Percentiles rank a stretch among this genome's conserved stretches.
These are phyloP conservation scores for Amiota minor DNA, from an alignment of 2,888 invertebrate species.

Conservation along the genomic window DNA sequence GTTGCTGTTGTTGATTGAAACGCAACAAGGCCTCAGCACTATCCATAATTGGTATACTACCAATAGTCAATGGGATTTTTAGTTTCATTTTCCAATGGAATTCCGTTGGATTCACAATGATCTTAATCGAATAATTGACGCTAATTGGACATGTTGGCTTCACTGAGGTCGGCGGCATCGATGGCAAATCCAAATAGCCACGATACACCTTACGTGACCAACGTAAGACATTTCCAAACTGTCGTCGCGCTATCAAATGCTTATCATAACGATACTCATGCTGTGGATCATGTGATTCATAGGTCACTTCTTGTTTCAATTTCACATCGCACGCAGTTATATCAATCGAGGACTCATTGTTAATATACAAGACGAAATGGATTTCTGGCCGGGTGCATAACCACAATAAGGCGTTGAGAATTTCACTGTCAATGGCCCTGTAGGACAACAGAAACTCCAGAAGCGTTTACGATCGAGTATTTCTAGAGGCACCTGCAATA, in stretches of 20 bases:
- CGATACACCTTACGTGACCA: slow-evolving; percentile 79
- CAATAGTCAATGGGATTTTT: slow-evolving; percentile 81
- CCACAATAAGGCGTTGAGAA: slow-evolving; percentile 79
- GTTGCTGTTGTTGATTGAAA: slow-evolving; percentile 53
- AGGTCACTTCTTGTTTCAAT: slow-evolving; percentile 78
- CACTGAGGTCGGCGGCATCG: slow-evolving; percentile 84
- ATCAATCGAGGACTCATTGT: slow-evolving; percentile 83
- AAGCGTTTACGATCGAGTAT: slow-evolving; percentile 71
- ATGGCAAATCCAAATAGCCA: slow-evolving; percentile 79
- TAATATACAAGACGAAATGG: slow-evolving; percentile 80
- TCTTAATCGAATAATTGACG: slow-evolving; percentile 82
- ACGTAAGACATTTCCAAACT: slow-evolving; percentile 77
- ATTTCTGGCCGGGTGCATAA: slow-evolving; percentile 85
- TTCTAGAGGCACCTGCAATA: slow-evolving; percentile 67
- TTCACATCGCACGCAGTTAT: slow-evolving; percentile 79
- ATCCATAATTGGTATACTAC: slow-evolving; percentile 77
- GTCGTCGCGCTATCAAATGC: slow-evolving; percentile 69
- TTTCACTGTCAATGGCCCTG: slow-evolving; percentile 71
- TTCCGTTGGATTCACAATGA: slow-evolving; percentile 76
- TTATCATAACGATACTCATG: slow-evolving; percentile 72
- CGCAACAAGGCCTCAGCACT: slow-evolving; percentile 68
- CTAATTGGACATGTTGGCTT: slow-evolving; percentile 83
- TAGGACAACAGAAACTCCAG: slow-evolving; percentile 73
- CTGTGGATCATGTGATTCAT: slow-evolving; percentile 71
- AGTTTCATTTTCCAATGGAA: slow-evolving; percentile 80